Evolutionary conservation across 2,888 invertebrate species (phyloP).

Genomic region (Aproaerema taeniolella): DNA sequence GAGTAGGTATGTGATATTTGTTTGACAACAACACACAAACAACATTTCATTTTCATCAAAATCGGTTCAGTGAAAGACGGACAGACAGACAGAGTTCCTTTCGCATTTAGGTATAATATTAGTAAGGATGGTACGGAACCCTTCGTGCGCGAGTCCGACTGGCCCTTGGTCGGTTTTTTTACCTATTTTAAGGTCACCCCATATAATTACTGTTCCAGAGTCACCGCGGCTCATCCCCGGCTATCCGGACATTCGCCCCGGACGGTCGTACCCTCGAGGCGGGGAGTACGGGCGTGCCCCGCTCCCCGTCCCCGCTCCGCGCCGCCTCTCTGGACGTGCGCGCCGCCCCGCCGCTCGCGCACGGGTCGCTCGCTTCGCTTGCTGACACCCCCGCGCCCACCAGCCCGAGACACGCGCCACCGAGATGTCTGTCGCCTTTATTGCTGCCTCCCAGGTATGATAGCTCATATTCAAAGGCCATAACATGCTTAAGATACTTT

Average conservation of each 20-base stretch:
- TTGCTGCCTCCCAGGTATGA: conserved; percentile 85
- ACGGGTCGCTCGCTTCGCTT: conserved; percentile 83
- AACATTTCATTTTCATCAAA: too few relatives aligned
- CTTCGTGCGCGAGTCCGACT: too few relatives aligned
- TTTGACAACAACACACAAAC: too few relatives aligned
- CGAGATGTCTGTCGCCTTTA: conserved; percentile 85
- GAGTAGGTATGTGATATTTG: too few relatives aligned
- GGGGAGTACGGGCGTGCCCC: conserved; percentile 75
- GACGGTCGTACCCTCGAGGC: conserved; percentile 83
- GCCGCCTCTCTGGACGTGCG: conserved; percentile 87
- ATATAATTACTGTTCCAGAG: conserved; percentile 65
- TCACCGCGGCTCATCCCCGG: conserved; percentile 89
- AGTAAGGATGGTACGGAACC: too few relatives aligned
- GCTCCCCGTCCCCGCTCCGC: conserved; percentile 88
- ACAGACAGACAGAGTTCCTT: too few relatives aligned
- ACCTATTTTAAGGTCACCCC: too few relatives aligned
- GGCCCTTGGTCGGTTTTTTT: too few relatives aligned
- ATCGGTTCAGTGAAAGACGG: too few relatives aligned
- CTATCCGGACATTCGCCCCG: conserved; percentile 89
- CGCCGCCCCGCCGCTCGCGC: conserved; percentile 83
- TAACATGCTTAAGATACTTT: neutral
- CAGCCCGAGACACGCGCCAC: conserved; percentile 62
- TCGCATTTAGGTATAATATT: too few relatives aligned
- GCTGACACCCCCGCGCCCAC: conserved; percentile 69
- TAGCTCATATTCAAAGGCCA: too few relatives aligned